Percentiles rank a stretch among this genome's conserved stretches.
These are phyloP conservation scores for Amphimedon queenslandica DNA, from an alignment of 37 sponge, comb jelly and placozoan species.

Conservation along the genomic window DNA sequence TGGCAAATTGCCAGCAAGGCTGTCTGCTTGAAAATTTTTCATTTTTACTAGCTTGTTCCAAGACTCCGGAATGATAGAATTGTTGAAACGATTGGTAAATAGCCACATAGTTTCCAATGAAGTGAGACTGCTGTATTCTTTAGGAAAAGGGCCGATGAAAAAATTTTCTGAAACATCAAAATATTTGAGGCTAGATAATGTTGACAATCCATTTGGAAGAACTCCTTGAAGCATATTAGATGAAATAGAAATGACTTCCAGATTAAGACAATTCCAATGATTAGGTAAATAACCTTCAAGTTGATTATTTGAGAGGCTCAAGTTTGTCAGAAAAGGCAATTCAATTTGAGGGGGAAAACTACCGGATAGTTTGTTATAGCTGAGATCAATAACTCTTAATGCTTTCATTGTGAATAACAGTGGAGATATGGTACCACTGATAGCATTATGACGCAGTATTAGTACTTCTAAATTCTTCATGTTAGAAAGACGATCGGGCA, in stretches of 20 bases:
- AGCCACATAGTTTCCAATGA: conserved; percentile 52
- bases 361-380: conserved; percentile 45
- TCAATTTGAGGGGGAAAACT: conserved; percentile 22
- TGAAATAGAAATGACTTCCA: conserved; percentile 38
- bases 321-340: conserved; percentile 39
- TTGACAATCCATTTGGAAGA: conserved; percentile 17
- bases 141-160: conserved; percentile 58
- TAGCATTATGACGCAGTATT: conserved; percentile 42
- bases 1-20: conserved; percentile 54
- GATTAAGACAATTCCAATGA: conserved; percentile 43
- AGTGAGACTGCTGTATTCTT: conserved; percentile 24
- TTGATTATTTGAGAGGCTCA: conserved; percentile 43
- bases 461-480: conserved; percentile 43
- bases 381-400: conserved; percentile 45
- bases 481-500: conserved; percentile 42
- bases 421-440: conserved; percentile 37
- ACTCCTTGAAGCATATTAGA: conserved; percentile 40
- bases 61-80: conserved; percentile 33
- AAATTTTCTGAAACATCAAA: conserved; percentile 53
- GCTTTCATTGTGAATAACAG: conserved; percentile 35
- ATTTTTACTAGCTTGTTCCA: conserved; percentile 37
- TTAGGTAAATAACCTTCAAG: conserved; percentile 50
- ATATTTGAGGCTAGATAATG: background rate
- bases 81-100: conserved; percentile 48
- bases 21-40: conserved; percentile 28